These are phyloP conservation scores for Lordiphosa fenestrarum DNA, from an alignment of 2,888 invertebrate species.

Conservation along the genomic window DNA sequence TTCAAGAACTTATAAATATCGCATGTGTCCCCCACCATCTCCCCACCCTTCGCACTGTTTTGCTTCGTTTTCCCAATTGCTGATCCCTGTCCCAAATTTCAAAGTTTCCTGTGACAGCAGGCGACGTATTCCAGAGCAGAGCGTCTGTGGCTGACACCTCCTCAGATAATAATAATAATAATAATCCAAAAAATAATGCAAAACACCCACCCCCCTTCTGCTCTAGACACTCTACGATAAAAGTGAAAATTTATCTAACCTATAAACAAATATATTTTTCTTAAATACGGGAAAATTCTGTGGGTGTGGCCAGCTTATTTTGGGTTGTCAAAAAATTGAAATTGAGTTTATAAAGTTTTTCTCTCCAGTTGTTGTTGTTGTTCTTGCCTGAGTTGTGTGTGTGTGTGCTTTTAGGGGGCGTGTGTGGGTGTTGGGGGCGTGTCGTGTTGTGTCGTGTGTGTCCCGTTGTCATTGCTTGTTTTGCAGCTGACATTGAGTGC, in stretches of 20 bases:
- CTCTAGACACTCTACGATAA: no score
- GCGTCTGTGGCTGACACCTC: slow-evolving; percentile 65
- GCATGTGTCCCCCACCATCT: slow-evolving; percentile 36
- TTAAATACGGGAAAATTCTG: slow-evolving; percentile 62
- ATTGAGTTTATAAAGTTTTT: slow-evolving; percentile 72
- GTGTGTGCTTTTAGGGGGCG: slow-evolving; percentile 24
- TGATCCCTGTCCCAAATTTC: slow-evolving; percentile 8
- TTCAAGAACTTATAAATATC: slow-evolving; percentile 66
- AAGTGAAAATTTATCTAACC: slow-evolving; percentile 61
- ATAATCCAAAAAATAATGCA: slow-evolving; percentile 15
- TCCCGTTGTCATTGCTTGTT: slow-evolving; percentile 71
- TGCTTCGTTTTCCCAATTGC: slow-evolving; percentile 9
- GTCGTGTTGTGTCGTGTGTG: slow-evolving; percentile 44
- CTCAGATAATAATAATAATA: slow-evolving; percentile 51
- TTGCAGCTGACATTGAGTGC: slow-evolving; percentile 71
- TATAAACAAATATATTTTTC: slow-evolving; percentile 71
- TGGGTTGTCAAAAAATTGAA: slow-evolving; percentile 63
- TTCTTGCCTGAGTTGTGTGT: neutral
- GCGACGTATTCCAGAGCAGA: slow-evolving; percentile 9
- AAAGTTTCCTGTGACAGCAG: slow-evolving; percentile 14
- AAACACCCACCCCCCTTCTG: slow-evolving; percentile 17
- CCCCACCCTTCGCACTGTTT: slow-evolving; percentile 18
- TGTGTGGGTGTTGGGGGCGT: slow-evolving; percentile 42
- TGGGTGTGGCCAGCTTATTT: slow-evolving; percentile 42
- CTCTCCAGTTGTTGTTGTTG: slow-evolving; percentile 12